These are phyloP conservation scores for Saccopteryx bilineata DNA, from an alignment of 2,113 vertebrate genomes.

Conservation along the genomic window DNA sequence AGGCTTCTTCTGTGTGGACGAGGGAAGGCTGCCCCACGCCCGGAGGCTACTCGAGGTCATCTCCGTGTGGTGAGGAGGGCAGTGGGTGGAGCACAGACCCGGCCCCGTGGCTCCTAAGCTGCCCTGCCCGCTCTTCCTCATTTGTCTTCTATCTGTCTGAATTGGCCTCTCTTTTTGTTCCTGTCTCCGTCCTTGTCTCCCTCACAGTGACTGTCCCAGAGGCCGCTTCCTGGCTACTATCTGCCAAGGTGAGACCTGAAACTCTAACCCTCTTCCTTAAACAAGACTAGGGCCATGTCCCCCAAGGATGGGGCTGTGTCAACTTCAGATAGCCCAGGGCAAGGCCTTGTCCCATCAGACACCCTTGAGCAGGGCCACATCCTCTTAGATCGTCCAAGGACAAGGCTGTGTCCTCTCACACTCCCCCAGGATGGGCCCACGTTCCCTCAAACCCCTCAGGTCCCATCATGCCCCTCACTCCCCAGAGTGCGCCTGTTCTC, in stretches of 20 bases:
- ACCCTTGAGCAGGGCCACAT: too few relatives aligned
- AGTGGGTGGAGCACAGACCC: not conserved
- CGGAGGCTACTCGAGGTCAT: slow-evolving; percentile 92
- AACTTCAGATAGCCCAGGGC: too few relatives aligned
- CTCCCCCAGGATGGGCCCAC: not conserved
- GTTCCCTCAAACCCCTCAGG: not conserved
- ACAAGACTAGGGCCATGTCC: too few relatives aligned
- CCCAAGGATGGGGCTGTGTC: not conserved
- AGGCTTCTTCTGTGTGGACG: slow-evolving; percentile 93
- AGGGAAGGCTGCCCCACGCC: slow-evolving; percentile 89
- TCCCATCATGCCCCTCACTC: not conserved
- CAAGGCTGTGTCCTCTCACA: not conserved
- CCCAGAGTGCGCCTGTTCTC: not conserved
- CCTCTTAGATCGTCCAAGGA: not conserved
- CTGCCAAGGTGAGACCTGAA: slow-evolving; percentile 85
- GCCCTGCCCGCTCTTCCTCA: accelerated
- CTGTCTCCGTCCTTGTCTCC: not conserved
- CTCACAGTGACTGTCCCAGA: slow-evolving; percentile 84
- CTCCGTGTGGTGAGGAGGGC: slow-evolving; percentile 91
- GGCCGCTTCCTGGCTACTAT: slow-evolving; percentile 81
- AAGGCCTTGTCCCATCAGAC: not conserved
- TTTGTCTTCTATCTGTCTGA: not conserved
- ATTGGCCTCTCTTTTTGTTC: not conserved
- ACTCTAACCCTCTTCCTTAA: not conserved
- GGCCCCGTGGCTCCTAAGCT: not conserved